A percentile compares a stretch with the other conserved stretches of the same genome.
These are phyloP conservation scores for Brachionus rubens DNA, from an alignment of 1,140 invertebrate genomes.

Conservation along the genomic window DNA sequence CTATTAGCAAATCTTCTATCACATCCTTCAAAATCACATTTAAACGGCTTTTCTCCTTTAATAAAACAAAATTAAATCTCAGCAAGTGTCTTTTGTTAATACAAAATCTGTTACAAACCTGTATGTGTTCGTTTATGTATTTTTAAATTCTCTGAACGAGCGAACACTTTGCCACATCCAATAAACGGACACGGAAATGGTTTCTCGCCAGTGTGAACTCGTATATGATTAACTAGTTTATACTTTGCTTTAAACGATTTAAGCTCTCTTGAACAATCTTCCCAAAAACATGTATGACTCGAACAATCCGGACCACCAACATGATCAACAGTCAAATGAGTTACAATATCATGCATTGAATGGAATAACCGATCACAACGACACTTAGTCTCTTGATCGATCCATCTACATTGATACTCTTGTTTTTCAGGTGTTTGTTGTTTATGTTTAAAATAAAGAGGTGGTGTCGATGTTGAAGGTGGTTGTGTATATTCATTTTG, in stretches of 20 bases:
- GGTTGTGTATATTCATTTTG: conserved; percentile 1
- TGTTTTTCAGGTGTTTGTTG: background rate
- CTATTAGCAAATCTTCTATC: conserved; percentile 95
- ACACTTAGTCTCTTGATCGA: conserved; percentile 39
- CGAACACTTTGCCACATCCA: conserved; percentile 95
- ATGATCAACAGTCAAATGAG: conserved; percentile 46
- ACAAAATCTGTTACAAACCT: conserved; percentile 61
- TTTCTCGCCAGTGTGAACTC: conserved; percentile 97
- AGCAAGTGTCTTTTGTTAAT: background rate
- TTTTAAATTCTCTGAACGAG: conserved; percentile 94
- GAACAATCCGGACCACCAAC: conserved; percentile 29
- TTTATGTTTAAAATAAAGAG: background rate
- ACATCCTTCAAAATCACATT: conserved; percentile 82
- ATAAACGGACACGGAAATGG: conserved; percentile 95
- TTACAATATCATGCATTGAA: conserved; percentile 44
- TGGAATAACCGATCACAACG: conserved; percentile 33
- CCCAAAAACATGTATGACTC: conserved; percentile 41
- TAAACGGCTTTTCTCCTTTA: conserved; percentile 95
- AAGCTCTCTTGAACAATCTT: conserved; percentile 20
- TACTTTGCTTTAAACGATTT: conserved; percentile 97
- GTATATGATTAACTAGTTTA: conserved; percentile 97
- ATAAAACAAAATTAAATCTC: conserved; percentile 27
- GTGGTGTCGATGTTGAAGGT: background rate
- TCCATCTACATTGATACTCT: conserved; percentile 43
- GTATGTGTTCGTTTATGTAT: conserved; percentile 90